phyloP scores from a whole-genome alignment of 2,888 invertebrate genomes.

The Sialis fuliginosa region DNA sequence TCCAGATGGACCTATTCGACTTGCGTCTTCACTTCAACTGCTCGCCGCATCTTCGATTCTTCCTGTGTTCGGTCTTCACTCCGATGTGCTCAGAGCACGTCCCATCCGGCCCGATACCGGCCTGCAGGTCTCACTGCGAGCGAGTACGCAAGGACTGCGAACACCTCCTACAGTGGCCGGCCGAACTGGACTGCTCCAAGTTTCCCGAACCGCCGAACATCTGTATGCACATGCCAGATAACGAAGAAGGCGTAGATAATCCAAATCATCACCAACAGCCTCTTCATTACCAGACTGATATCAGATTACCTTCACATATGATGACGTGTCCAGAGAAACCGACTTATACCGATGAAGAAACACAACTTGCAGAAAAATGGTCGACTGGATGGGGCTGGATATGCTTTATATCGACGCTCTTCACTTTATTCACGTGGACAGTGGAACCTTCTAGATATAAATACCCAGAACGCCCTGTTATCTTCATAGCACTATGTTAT shows the following conservation, averaged over 20 bases:
- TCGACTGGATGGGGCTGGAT: conserved; percentile 61
- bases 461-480: conserved; percentile 83
- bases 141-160: conserved; percentile 55
- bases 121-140: conserved; percentile 73
- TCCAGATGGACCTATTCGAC: conserved; percentile 52
- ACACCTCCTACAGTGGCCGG: conserved; percentile 48
- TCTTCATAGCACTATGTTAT: conserved; percentile 79
- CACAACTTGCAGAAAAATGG: conserved; percentile 52
- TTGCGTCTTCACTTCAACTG: conserved; percentile 63
- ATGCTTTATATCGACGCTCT: conserved; percentile 64
- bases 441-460: conserved; percentile 78
- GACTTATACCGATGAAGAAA: conserved; percentile 33
- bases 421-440: conserved; percentile 72
- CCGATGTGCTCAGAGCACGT: conserved; percentile 75
- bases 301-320: neutral
- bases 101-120: conserved; percentile 66
- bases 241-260: conserved; percentile 6
- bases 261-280: conserved; percentile 7
- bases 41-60: conserved; percentile 63
- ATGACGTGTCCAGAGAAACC: conserved; percentile 5
- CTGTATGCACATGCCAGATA: conserved; percentile 49
- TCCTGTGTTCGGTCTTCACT: conserved; percentile 78
- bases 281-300: neutral
- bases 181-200: conserved; percentile 56
- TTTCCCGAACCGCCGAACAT: conserved; percentile 59